Conservation (phyloP, 2,113 vertebrate species). For the Oncorhynchus mykiss region DNA sequence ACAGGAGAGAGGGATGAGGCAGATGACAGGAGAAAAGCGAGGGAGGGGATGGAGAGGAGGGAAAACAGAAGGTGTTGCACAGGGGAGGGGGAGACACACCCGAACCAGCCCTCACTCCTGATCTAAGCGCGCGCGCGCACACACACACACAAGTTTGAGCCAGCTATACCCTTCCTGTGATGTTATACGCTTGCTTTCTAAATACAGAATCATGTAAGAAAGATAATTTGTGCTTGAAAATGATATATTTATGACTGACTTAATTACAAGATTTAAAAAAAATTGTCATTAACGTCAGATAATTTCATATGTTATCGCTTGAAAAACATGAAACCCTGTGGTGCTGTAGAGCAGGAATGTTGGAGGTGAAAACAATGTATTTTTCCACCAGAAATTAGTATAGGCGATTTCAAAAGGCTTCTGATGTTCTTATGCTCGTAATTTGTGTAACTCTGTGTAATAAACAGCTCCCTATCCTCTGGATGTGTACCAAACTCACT, state of each 20-base stretch:
- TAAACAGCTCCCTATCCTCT: too few species aligned
- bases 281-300: constrained; percentile 80
- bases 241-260: constrained; percentile 75
- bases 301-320: constrained; percentile 78
- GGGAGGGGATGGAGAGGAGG: neutral
- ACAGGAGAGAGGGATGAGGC: neutral
- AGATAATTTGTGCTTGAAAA: constrained; percentile 39
- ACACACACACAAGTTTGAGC: neutral
- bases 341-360: constrained; percentile 80
- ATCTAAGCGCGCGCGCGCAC: neutral
- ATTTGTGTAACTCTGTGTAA: constrained; percentile 59
- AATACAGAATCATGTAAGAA: constrained; percentile 21
- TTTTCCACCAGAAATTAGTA: constrained; percentile 75
- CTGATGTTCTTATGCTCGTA: constrained; percentile 74
- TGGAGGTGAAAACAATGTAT: constrained; percentile 81
- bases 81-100: neutral
- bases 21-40: neutral
- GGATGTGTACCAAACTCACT: too few species aligned
- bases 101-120: too few species aligned
- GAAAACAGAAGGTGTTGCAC: constrained; percentile 6
- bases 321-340: constrained; percentile 90
- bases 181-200: constrained; percentile 16
- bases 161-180: neutral
- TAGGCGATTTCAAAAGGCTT: constrained; percentile 75
- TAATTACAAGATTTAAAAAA: constrained; percentile 67